Percentiles rank a stretch among this genome's conserved stretches.
Conservation (phyloP, 2,797 vertebrate species). For the Cuniculus paca region DNA sequence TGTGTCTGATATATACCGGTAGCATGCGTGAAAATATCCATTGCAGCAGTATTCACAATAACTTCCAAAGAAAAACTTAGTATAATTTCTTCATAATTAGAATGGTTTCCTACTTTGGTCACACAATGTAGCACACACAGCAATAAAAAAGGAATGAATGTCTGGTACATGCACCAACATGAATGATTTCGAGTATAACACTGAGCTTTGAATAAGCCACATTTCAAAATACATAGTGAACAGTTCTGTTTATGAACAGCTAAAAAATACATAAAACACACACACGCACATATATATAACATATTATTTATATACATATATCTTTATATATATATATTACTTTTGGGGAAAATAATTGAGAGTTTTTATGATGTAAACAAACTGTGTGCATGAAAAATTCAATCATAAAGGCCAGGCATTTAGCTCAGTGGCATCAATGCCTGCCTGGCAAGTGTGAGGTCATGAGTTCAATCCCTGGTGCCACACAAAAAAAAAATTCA, state of each 20-base stretch:
- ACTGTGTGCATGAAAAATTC: neutral
- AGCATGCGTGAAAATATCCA: neutral
- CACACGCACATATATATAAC: no score
- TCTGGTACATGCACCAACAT: neutral
- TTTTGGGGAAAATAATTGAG: neutral
- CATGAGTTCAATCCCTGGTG: no score
- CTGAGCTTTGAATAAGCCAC: neutral
- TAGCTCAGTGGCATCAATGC: no score
- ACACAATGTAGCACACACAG: neutral
- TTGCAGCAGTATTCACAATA: neutral
- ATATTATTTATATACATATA: neutral
- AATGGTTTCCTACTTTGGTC: neutral
- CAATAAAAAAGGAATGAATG: neutral
- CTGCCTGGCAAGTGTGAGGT: no score
- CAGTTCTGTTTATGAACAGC: neutral
- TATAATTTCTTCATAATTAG: neutral
- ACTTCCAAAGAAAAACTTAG: neutral
- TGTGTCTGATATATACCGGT: neutral
- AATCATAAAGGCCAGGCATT: no score
- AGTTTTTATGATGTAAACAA: neutral
- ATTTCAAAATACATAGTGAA: neutral
- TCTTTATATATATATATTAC: neutral
- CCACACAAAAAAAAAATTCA: no score
- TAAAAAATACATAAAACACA: neutral
- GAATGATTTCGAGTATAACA: neutral